These are phyloP conservation scores for Tipula lateralis DNA, from an alignment of 2,888 invertebrate species.

Conservation along the genomic window DNA sequence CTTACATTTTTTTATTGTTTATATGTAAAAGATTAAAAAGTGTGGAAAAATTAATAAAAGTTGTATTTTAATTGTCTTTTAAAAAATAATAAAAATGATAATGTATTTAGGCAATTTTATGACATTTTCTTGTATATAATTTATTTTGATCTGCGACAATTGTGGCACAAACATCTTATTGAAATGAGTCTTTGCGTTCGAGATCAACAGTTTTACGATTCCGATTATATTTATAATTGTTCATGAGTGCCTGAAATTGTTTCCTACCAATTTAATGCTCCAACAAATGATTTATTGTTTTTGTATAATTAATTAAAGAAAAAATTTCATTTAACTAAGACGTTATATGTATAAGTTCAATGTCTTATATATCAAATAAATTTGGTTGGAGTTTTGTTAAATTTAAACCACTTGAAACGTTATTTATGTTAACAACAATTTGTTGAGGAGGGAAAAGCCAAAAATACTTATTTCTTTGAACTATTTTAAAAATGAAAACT, in stretches of 20 bases:
- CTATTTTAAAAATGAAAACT: background rate
- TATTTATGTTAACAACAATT: conserved; percentile 13
- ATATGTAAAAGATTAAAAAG: background rate
- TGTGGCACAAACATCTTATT: background rate
- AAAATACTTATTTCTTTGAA: conserved; percentile 15
- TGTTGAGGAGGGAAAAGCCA: background rate
- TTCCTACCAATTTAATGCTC: background rate
- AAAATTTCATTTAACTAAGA: background rate
- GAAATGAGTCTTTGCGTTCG: background rate
- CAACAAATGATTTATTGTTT: background rate
- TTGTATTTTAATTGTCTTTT: background rate
- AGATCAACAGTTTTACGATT: background rate
- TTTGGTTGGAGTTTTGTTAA: background rate
- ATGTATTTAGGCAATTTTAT: background rate
- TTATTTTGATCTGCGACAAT: background rate
- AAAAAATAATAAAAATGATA: background rate
- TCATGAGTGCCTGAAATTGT: background rate
- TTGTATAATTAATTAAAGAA: background rate
- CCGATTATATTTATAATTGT: background rate
- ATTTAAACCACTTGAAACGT: background rate
- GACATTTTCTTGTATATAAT: background rate
- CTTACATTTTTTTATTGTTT: background rate
- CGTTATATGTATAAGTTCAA: background rate
- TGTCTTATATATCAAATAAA: background rate
- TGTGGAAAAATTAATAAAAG: conserved; percentile 2